phyloP scores from a whole-genome alignment of 2,888 invertebrate genomes.

The Coleophora deauratella region DNA sequence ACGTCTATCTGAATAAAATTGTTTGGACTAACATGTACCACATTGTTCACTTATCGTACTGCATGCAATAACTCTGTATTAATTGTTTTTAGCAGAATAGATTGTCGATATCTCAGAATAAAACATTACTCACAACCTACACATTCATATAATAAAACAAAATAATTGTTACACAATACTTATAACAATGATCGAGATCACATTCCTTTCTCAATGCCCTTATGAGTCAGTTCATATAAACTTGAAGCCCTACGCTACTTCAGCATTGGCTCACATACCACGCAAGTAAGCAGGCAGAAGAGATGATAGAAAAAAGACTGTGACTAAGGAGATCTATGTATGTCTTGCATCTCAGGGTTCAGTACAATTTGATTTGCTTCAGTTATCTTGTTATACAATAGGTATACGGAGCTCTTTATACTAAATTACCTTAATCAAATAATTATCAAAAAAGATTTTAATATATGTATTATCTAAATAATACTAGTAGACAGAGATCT shows the following conservation, averaged over 20 bases:
- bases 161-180: neutral
- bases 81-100: too few species aligned
- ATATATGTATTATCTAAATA: too few species aligned
- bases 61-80: too few species aligned
- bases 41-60: too few species aligned
- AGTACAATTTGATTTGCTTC: neutral
- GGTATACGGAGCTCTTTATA: too few species aligned
- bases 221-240: neutral
- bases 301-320: slow-evolving; percentile 28
- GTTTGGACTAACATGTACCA: too few species aligned
- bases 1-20: too few species aligned
- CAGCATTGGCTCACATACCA: slow-evolving; percentile 35
- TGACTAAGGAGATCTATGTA: neutral
- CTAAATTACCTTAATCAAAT: too few species aligned
- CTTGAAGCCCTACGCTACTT: slow-evolving; percentile 36
- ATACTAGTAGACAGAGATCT: too few species aligned
- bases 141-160: neutral
- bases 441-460: too few species aligned
- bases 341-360: neutral
- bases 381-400: too few species aligned
- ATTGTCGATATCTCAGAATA: neutral
- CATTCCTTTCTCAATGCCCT: neutral
- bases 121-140: neutral
- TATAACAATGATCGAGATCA: too few species aligned
- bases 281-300: slow-evolving; percentile 36